These are phyloP conservation scores for Lemur catta DNA, from an alignment of 2,797 vertebrate genomes.

Conservation along the genomic window DNA sequence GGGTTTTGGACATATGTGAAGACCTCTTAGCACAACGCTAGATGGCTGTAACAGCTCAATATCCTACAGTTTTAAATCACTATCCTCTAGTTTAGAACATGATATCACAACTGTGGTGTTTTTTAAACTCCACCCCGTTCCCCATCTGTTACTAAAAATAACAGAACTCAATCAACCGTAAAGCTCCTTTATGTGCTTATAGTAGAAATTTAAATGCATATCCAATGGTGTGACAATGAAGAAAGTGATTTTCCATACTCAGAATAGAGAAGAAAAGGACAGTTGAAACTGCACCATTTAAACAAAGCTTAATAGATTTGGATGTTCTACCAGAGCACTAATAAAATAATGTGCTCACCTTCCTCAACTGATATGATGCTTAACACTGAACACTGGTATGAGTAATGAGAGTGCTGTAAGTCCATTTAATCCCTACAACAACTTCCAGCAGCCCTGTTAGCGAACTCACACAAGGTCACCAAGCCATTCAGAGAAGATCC, in stretches of 20 bases:
- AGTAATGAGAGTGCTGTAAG: background rate
- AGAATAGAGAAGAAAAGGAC: background rate
- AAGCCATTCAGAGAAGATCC: background rate
- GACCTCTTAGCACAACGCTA: background rate
- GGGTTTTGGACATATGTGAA: background rate
- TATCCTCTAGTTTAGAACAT: background rate
- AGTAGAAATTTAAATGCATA: background rate
- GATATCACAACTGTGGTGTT: background rate
- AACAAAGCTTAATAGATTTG: background rate
- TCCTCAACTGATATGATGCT: background rate
- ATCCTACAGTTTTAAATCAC: background rate
- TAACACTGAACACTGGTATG: background rate
- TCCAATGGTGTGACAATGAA: background rate
- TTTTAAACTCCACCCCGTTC: background rate
- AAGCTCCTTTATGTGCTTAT: background rate
- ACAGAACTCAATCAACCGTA: background rate
- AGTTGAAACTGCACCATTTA: background rate
- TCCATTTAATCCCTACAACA: background rate
- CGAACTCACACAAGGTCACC: background rate
- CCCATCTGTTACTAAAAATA: background rate
- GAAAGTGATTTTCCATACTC: background rate
- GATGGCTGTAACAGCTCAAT: background rate
- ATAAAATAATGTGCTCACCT: background rate
- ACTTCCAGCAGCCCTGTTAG: background rate
- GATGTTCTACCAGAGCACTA: background rate